Conservation (phyloP, 2,888 invertebrate species). For the Andrena hattorfiana region DNA sequence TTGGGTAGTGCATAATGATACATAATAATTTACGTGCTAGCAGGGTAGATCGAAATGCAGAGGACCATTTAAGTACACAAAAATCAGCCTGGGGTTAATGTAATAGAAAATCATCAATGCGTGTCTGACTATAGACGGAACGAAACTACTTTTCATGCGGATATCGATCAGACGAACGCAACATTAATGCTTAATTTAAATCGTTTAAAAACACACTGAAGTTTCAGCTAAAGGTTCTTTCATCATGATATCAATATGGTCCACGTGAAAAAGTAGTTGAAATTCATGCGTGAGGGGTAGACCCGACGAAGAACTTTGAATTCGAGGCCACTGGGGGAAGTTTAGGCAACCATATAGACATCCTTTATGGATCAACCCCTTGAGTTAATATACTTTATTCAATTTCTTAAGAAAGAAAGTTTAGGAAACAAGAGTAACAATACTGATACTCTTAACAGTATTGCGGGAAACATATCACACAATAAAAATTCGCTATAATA, state of each 20-base stretch:
- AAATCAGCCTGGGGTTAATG: neutral
- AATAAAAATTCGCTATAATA: neutral
- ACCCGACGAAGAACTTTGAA: constrained; percentile 33
- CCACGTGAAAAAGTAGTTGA: neutral
- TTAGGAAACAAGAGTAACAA: neutral
- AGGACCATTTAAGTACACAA: neutral
- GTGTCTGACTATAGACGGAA: neutral
- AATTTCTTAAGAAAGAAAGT: neutral
- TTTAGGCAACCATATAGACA: constrained; percentile 22
- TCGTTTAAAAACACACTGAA: neutral
- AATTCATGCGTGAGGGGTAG: constrained; percentile 20
- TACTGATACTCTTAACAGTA: neutral
- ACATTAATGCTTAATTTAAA: neutral
- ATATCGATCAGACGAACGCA: too few relatives aligned
- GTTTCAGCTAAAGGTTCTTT: neutral
- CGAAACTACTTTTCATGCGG: neutral
- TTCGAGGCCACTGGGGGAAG: constrained; percentile 38
- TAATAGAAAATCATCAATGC: neutral
- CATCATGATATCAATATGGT: neutral
- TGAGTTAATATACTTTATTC: neutral
- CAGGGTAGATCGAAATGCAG: too few relatives aligned
- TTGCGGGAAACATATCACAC: neutral
- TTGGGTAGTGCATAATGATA: too few relatives aligned
- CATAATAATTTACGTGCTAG: too few relatives aligned
- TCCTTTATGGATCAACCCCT: constrained; percentile 3